Evolutionary conservation across 2,113 vertebrate species (phyloP), one percentile per base, ranked within the genome.

Genomic region (Phaethon lepturus): DNA sequence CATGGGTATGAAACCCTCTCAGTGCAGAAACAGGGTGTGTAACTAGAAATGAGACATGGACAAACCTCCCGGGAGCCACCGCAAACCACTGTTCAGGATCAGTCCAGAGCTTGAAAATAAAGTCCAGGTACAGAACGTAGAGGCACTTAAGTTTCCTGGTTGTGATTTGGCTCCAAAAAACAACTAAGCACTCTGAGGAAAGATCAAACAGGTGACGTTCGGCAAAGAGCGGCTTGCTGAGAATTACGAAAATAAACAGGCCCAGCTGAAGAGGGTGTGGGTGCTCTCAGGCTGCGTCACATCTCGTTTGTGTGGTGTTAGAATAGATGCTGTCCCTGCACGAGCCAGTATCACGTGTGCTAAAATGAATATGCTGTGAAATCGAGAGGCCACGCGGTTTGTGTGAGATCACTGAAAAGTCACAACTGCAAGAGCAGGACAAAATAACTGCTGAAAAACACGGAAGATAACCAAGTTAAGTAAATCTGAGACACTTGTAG

Each of bases 331-430:
- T 74, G 67, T 13, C 60, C 28, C 55, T 58, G 53, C 53, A 22
- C 0, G 5, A 63, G 59, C 19, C 23, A 7, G 12, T 4, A 3
- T 2, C 12, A 33, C 1, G 1, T 4, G 13, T 12, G n/a, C 47
- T 59, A 47, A 84, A 66, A 31, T 2, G 7, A 45, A 50, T 11
- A 9, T 8, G n/a, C 59, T 60, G 40, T 44, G 71, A 94, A 45
- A 60, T 17, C 0, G 8, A 53, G 78, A 75, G 35, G 42, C 15
- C 25, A 11, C 40, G 5, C 12, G 0, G 33, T 38, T 60, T 53
- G 73, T 47, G 47, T 7, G 69, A 56, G 56, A 19, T 22, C 40
- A 22, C 17, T n/a, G 79, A 12, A 80, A 85, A 82, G 52, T 23
- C 24, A 31, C 22, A 85, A 3, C 35, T 74, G 55, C 31, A 71